Conservation (phyloP, 1,140 invertebrate genomes). For the Maconellicoccus hirsutus region DNA sequence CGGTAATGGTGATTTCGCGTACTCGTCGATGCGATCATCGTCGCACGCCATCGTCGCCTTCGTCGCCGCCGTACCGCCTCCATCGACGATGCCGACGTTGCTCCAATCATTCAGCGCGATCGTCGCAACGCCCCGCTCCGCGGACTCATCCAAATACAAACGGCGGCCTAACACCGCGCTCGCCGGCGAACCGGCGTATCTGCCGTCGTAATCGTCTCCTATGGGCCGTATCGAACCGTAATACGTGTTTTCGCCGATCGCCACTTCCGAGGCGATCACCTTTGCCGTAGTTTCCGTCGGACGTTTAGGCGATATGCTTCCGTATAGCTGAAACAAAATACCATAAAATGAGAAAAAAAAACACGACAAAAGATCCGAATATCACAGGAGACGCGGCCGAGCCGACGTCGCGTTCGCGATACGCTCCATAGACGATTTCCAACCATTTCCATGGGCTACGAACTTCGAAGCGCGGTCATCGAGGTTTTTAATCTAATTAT, state of each 20-base stretch:
- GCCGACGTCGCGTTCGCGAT: too few relatives aligned
- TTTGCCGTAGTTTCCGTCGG: background rate
- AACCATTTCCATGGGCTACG: too few relatives aligned
- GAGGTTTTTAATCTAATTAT: too few relatives aligned
- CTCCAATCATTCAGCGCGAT: background rate
- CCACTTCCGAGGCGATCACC: constrained; percentile 8
- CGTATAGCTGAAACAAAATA: constrained; percentile 6
- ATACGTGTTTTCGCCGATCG: constrained; percentile 7
- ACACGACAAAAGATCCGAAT: too few relatives aligned
- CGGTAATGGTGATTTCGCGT: background rate
- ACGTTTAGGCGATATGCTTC: background rate
- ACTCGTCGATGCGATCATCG: background rate
- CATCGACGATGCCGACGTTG: background rate
- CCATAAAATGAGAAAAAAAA: background rate
- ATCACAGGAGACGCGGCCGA: too few relatives aligned
- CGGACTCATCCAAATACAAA: too few relatives aligned
- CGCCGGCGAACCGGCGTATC: too few relatives aligned
- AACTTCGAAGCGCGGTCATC: too few relatives aligned
- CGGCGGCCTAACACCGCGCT: too few relatives aligned
- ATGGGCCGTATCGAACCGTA: constrained; percentile 5
- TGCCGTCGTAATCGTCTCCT: background rate
- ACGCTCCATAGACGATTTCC: too few relatives aligned
- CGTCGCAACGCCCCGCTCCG: too few relatives aligned
- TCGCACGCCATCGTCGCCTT: background rate
- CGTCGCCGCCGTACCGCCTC: background rate